Percentiles rank a stretch among this genome's conserved stretches.
These are phyloP conservation scores for Corvus cornix DNA, from an alignment of 2,113 vertebrate genomes.

Conservation along the genomic window DNA sequence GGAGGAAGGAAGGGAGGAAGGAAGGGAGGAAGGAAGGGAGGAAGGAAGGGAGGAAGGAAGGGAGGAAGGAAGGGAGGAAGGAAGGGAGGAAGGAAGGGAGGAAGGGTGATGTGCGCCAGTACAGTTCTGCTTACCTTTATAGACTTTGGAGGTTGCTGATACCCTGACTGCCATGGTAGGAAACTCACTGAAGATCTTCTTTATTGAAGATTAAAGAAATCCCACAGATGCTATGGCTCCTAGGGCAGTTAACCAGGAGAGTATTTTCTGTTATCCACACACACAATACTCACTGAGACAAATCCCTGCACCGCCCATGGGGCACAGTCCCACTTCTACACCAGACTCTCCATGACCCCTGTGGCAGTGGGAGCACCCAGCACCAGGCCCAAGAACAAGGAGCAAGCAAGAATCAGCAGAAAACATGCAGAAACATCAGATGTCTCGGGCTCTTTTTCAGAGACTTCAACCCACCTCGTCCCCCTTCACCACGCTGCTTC, in stretches of 20 bases:
- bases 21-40: neutral
- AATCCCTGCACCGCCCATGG: fast-evolving
- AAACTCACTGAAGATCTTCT: neutral
- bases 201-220: neutral
- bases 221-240: neutral
- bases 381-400: neutral
- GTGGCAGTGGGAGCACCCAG: neutral
- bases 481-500: neutral
- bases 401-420: neutral
- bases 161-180: fast-evolving
- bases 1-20: neutral
- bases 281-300: neutral
- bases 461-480: neutral
- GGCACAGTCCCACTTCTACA: neutral
- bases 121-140: neutral
- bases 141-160: neutral
- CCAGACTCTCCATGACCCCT: neutral
- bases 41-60: neutral
- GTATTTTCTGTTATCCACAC: neutral
- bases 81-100: neutral
- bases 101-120: neutral
- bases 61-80: too few relatives aligned
- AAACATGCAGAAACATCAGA: neutral
- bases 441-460: neutral
- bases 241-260: neutral